Conservation (phyloP, 2,888 invertebrate genomes). For the Rhamnusium bicolor region DNA sequence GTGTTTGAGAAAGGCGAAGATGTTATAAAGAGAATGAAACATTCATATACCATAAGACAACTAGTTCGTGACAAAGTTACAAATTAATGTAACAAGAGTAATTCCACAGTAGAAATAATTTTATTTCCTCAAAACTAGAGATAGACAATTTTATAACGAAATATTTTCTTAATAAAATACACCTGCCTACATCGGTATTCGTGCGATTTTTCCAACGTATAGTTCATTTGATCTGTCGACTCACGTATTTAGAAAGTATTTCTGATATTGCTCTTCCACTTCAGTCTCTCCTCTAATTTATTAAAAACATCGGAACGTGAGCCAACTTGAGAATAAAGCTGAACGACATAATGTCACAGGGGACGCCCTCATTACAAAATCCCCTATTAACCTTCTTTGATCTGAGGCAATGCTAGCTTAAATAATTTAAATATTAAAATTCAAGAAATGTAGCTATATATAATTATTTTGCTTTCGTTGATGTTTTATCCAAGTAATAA, state of each 20-base stretch:
- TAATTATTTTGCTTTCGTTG: neutral
- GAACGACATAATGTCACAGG: neutral
- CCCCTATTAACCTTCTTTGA: neutral
- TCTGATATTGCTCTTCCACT: neutral
- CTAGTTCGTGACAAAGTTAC: too few species aligned
- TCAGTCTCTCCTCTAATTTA: conserved; percentile 9
- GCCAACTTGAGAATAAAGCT: conserved; percentile 12
- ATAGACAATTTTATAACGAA: too few species aligned
- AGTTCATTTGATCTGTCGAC: neutral
- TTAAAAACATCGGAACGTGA: conserved; percentile 23
- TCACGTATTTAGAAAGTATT: neutral
- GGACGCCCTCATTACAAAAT: neutral
- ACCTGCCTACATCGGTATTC: neutral
- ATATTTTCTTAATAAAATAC: neutral
- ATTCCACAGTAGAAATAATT: too few species aligned
- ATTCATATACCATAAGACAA: too few species aligned
- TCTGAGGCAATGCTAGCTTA: neutral
- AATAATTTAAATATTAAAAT: neutral
- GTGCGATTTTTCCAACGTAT: neutral
- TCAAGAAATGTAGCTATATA: neutral
- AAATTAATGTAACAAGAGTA: too few species aligned
- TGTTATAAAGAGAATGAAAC: too few species aligned
- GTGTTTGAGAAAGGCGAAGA: too few species aligned
- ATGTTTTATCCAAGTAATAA: neutral
- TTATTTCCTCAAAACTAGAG: neutral